phyloP scores from a whole-genome alignment of 2,888 invertebrate species.

The Chalcis sispes region DNA sequence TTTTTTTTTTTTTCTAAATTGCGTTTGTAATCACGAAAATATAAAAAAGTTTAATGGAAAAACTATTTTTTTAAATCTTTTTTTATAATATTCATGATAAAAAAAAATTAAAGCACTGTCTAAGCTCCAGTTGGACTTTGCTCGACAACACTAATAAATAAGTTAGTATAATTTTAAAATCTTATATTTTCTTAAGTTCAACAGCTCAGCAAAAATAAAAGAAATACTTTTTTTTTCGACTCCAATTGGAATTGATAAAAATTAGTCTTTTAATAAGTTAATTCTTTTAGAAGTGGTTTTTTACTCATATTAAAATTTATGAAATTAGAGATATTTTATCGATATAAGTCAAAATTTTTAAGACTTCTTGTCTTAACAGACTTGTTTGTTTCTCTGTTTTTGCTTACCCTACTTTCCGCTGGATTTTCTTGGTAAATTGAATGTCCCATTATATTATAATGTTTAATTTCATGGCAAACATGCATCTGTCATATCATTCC shows the following conservation, averaged over 20 bases:
- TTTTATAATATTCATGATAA: constrained; percentile 47
- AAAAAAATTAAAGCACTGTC: constrained; percentile 63
- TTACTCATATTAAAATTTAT: constrained; percentile 31
- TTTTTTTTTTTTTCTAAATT: constrained; percentile 11
- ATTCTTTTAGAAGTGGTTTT: constrained; percentile 1
- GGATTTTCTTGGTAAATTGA: constrained; percentile 77
- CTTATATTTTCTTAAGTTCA: constrained; percentile 46
- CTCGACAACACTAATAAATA: constrained; percentile 51
- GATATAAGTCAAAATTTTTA: constrained; percentile 19
- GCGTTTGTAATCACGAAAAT: constrained; percentile 3
- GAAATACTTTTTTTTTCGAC: neutral
- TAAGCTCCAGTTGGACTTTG: constrained; percentile 71
- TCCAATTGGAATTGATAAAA: too few species aligned
- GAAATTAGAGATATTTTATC: constrained; percentile 12
- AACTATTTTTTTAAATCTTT: neutral
- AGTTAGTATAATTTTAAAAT: constrained; percentile 45
- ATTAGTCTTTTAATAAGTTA: neutral
- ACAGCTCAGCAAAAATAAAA: constrained; percentile 21
- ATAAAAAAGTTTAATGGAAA: neutral
- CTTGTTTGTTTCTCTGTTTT: constrained; percentile 76
- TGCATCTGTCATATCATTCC: constrained; percentile 57
- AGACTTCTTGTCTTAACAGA: constrained; percentile 59
- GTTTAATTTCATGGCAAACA: constrained; percentile 58
- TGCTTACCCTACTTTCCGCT: constrained; percentile 75
- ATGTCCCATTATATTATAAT: constrained; percentile 71